Evolutionary conservation across 2,113 vertebrate species (phyloP), one percentile per base, ranked within the genome.

Genomic region (Pandion haliaetus): DNA sequence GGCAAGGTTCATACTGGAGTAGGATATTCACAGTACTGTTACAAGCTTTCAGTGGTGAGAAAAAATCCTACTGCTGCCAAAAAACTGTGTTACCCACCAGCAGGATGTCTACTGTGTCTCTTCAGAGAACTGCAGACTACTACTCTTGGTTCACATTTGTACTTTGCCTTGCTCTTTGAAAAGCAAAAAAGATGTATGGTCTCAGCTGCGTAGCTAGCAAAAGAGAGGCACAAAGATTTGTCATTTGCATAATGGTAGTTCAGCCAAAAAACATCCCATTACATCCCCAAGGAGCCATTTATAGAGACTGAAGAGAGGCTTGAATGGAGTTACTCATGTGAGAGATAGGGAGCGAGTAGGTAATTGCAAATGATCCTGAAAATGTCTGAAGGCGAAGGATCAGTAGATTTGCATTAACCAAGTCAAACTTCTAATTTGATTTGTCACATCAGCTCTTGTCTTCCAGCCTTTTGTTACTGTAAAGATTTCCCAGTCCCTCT

Each of bases 281-380:
- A 32, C 84, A 85, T 82, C 54, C 59, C 83, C 45, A 66, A 91
- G 71, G 58, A 95, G n/a, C 49, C 73, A 66, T 89, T 86, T 91
- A 72, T 20, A 57, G 52, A 61, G 57, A 57, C 38, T 73, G 73
- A 88, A 85, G 77, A 58, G 78, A 58, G 36, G 25, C 50, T 63
- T 92, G 92, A 95, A 92, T 94, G 50, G 94, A 95, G 78, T 95
- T 89, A 91, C 86, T 96, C 89, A 91, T 95, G 94, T 93, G 93
- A 95, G 80, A 90, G 78, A 82, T 5, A 40, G 42, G 58, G 38
- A 82, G 38, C 2, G 1, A 92, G 74, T 50, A 89, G 81, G 77
- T 94, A 87, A 91, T 93, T 90, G 85, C 66, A 80, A 80, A 77
- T 13, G 18, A 50, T 72, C 70, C 81, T 95, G 84, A 80, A 70